Evolutionary conservation across 2,888 invertebrate genomes (phyloP).

Genomic region (Zygothrica quintamaculata): DNA sequence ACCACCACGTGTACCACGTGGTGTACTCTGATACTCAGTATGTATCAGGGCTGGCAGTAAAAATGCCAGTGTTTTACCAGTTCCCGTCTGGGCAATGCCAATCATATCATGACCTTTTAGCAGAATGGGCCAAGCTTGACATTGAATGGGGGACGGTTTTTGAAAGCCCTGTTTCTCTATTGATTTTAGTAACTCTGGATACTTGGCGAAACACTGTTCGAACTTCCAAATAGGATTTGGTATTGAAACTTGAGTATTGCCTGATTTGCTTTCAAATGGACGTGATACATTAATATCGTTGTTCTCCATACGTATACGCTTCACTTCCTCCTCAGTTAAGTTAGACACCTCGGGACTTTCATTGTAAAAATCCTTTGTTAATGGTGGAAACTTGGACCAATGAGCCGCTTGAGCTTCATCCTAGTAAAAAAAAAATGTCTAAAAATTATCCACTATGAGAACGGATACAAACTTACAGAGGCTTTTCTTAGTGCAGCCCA

Average conservation of each 20-base stretch:
- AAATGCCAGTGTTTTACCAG: conserved; percentile 97
- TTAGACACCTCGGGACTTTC: conserved; percentile 90
- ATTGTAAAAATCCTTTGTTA: conserved; percentile 92
- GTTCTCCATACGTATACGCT: conserved; percentile 87
- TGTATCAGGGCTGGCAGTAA: conserved; percentile 96
- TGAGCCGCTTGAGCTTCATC: conserved; percentile 86
- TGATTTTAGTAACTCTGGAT: conserved; percentile 93
- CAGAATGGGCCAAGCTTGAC: conserved; percentile 97
- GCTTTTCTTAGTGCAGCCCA: conserved; percentile 75
- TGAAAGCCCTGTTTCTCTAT: conserved; percentile 92
- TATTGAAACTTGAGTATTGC: conserved; percentile 74
- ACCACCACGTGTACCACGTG: conserved; percentile 89
- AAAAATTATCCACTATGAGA: no score
- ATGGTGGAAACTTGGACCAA: conserved; percentile 88
- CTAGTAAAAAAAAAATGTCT: conserved; percentile 82
- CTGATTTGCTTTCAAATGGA: conserved; percentile 86
- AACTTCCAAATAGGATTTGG: conserved; percentile 87
- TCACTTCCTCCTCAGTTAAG: conserved; percentile 88
- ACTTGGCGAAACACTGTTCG: conserved; percentile 91
- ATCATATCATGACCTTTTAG: conserved; percentile 96
- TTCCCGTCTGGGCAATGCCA: conserved; percentile 98
- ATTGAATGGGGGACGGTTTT: conserved; percentile 95
- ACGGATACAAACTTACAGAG: conserved; percentile 63
- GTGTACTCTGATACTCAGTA: conserved; percentile 93
- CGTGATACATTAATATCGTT: conserved; percentile 91